phyloP scores from a whole-genome alignment of 2,113 vertebrate genomes.

The Megaceryle maxima region DNA sequence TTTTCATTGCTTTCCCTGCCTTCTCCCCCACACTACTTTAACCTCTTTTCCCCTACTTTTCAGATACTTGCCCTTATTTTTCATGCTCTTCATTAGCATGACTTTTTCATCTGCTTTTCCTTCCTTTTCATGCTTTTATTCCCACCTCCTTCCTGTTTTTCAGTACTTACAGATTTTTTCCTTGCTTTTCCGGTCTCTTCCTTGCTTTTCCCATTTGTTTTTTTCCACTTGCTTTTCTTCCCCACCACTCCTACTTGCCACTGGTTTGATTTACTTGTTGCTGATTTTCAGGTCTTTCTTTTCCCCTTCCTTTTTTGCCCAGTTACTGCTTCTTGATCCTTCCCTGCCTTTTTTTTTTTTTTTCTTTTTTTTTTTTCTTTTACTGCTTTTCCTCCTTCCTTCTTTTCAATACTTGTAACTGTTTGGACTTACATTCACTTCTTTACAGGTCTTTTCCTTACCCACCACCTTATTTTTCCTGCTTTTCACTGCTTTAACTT shows the following conservation, averaged over 20 bases:
- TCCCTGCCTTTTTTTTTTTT: neutral
- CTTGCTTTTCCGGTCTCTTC: neutral
- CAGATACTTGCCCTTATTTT: neutral
- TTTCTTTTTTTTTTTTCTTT: neutral
- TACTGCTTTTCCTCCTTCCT: too few relatives aligned
- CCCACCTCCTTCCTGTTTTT: neutral
- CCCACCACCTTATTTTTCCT: neutral
- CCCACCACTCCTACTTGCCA: neutral
- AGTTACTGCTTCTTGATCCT: neutral
- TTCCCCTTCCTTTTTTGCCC: neutral
- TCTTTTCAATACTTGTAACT: neutral
- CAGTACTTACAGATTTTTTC: neutral
- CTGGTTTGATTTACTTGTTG: neutral
- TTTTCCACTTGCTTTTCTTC: neutral
- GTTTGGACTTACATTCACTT: neutral
- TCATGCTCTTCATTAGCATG: neutral
- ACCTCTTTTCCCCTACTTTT: neutral
- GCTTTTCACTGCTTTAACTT: neutral
- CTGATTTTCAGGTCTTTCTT: neutral
- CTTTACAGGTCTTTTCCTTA: neutral
- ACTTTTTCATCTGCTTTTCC: neutral
- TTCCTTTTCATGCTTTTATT: neutral
- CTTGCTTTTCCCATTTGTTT: neutral
- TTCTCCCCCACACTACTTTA: neutral
- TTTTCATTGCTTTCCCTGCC: neutral